phyloP scores from a whole-genome alignment of 2,113 vertebrate species.

The Falcunculus frontatus region DNA sequence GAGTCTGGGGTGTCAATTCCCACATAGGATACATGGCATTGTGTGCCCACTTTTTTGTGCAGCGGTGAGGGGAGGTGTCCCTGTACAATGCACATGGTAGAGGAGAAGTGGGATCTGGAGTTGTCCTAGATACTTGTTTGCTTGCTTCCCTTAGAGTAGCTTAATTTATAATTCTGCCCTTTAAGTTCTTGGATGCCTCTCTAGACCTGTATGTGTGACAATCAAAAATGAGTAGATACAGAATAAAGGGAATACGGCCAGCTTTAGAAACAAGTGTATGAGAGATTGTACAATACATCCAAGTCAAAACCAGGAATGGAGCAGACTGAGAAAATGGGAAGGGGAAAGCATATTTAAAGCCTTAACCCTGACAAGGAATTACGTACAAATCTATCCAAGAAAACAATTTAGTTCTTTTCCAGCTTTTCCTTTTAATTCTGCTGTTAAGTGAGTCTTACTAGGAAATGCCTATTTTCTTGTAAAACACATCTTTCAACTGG shows the following conservation, averaged over 20 bases:
- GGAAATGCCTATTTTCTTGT: neutral
- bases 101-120: neutral
- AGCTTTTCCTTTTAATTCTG: neutral
- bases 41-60: neutral
- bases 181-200: constrained; percentile 7
- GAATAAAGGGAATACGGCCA: neutral
- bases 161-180: neutral
- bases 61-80: neutral
- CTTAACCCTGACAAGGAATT: neutral
- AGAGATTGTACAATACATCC: neutral
- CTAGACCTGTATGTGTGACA: neutral
- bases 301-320: neutral
- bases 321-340: neutral
- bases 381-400: neutral
- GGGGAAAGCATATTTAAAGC: neutral
- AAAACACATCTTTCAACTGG: neutral
- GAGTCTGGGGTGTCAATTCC: neutral
- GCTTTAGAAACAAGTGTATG: neutral
- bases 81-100: neutral
- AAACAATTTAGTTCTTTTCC: neutral
- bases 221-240: neutral
- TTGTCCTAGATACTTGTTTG: neutral
- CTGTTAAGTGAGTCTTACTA: neutral
- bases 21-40: neutral
- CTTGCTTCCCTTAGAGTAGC: neutral